Percentiles rank a stretch among this genome's conserved stretches.
phyloP scores from a whole-genome alignment of 1,140 invertebrate species.

The Campoletis sonorensis region DNA sequence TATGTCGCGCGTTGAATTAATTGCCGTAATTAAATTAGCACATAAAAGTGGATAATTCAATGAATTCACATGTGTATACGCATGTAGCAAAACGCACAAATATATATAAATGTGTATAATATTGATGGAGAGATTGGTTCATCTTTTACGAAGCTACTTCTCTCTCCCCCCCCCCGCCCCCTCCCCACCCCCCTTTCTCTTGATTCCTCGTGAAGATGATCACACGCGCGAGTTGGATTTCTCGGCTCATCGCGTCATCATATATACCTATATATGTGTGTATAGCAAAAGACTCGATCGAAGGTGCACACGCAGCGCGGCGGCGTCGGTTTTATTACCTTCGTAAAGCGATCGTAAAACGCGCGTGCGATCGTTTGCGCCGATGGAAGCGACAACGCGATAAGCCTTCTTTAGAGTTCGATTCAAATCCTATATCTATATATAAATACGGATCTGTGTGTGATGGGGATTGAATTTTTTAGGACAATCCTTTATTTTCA shows the following conservation, averaged over 20 bases:
- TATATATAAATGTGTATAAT: neutral
- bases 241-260: neutral
- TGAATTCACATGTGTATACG: slow-evolving; percentile 7
- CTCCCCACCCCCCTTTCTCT: neutral
- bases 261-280: neutral
- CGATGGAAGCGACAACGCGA: slow-evolving; percentile 45
- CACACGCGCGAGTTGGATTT: too few relatives aligned
- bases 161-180: too few relatives aligned
- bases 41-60: slow-evolving; percentile 42
- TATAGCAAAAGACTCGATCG: neutral
- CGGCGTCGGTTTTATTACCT: slow-evolving; percentile 44
- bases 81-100: neutral
- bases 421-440: neutral
- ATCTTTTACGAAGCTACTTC: too few relatives aligned
- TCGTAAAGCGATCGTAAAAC: slow-evolving; percentile 44
- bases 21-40: slow-evolving; percentile 44
- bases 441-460: neutral
- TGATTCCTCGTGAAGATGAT: neutral
- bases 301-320: neutral
- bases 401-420: slow-evolving; percentile 16
- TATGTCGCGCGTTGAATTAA: slow-evolving; percentile 30
- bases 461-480: too few relatives aligned
- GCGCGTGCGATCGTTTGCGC: slow-evolving; percentile 42
- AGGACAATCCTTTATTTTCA: too few relatives aligned
- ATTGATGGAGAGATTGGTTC: too few relatives aligned